Evolutionary conservation across 2,888 invertebrate species (phyloP).

Genomic region (Calliphora vomitoria): DNA sequence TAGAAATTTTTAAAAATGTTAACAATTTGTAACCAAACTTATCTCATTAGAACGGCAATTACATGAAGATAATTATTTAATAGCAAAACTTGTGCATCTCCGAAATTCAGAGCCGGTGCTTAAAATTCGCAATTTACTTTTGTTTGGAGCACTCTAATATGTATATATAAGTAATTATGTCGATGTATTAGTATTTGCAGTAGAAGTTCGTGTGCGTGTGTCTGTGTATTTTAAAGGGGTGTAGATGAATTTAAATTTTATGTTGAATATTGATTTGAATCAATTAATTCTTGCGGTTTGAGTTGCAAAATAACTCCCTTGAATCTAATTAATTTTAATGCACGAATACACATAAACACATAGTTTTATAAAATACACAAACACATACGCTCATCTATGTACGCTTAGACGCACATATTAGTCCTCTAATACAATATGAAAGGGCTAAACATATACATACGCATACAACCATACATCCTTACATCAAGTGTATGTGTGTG

Average conservation of each 20-base stretch:
- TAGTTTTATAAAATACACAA: slow-evolving; percentile 50
- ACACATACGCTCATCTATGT: slow-evolving; percentile 40
- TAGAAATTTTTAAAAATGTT: too few species aligned
- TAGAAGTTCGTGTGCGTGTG: background rate
- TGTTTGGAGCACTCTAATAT: background rate
- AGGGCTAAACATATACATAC: slow-evolving; percentile 44
- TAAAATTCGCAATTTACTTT: too few species aligned
- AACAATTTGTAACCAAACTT: too few species aligned
- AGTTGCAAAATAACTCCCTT: slow-evolving; percentile 82
- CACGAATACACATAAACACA: slow-evolving; percentile 80
- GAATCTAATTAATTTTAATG: slow-evolving; percentile 85
- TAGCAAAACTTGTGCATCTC: too few species aligned
- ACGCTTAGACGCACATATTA: slow-evolving; percentile 68
- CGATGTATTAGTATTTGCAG: slow-evolving; percentile 40
- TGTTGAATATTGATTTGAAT: slow-evolving; percentile 85
- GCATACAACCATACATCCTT: background rate
- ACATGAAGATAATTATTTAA: too few species aligned
- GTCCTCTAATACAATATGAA: slow-evolving; percentile 32
- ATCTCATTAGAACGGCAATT: too few species aligned
- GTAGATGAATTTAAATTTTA: slow-evolving; percentile 66
- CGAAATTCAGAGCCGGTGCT: too few species aligned
- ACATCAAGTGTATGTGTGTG: slow-evolving; percentile 10
- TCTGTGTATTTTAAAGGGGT: slow-evolving; percentile 21
- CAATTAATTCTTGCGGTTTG: slow-evolving; percentile 82
- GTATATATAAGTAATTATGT: slow-evolving; percentile 4